phyloP scores from a whole-genome alignment of 2,888 invertebrate genomes.

The Scaeva pyrastri region DNA sequence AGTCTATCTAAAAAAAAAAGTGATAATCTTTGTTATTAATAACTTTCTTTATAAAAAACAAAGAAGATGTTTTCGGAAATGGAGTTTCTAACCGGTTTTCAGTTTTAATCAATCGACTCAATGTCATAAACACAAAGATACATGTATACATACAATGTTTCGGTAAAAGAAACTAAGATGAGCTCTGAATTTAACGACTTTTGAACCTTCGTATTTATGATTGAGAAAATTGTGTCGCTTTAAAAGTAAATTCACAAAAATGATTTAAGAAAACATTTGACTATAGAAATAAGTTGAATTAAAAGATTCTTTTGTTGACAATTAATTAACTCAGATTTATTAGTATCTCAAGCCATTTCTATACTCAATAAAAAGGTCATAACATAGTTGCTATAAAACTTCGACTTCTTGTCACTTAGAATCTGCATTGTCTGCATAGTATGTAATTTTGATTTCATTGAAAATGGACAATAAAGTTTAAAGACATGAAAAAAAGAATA shows the following conservation, averaged over 20 bases:
- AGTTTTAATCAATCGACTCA: too few relatives aligned
- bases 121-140: too few relatives aligned
- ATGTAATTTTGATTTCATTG: slow-evolving; percentile 1
- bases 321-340: not conserved
- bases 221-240: too few relatives aligned
- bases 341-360: not conserved
- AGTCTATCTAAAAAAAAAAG: not conserved
- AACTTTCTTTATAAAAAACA: too few relatives aligned
- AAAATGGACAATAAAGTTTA: not conserved
- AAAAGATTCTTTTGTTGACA: not conserved
- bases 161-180: too few relatives aligned
- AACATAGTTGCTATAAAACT: not conserved
- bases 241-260: too few relatives aligned
- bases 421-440: slow-evolving; percentile 10
- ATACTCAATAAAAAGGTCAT: not conserved
- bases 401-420: slow-evolving; percentile 8
- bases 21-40: too few relatives aligned
- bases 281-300: not conserved
- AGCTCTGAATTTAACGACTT: too few relatives aligned
- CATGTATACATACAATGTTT: too few relatives aligned
- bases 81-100: too few relatives aligned
- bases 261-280: not conserved
- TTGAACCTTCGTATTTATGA: too few relatives aligned
- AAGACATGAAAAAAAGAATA: not conserved
- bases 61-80: too few relatives aligned